These are phyloP conservation scores for Aphelenchoides bicaudatus DNA, from an alignment of 2,888 invertebrate species.

Conservation along the genomic window DNA sequence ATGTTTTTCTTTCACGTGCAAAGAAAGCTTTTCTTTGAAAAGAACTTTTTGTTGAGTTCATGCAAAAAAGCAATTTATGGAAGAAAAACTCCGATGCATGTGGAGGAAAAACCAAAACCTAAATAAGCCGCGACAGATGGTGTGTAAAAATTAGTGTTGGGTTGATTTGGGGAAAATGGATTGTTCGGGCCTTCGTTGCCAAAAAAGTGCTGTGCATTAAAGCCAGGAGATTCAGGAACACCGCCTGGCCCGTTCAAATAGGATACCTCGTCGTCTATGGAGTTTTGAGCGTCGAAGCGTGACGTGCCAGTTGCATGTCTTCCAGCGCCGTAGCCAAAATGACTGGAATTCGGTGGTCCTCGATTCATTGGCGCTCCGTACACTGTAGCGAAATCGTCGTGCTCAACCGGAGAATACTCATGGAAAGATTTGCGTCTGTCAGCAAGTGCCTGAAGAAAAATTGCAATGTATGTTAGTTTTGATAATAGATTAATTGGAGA, in stretches of 20 bases:
- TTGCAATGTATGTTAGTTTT: too few species aligned
- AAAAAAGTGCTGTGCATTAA: neutral
- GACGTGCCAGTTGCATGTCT: neutral
- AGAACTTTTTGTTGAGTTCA: too few species aligned
- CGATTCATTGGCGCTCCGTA: conserved; percentile 12
- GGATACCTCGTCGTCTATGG: conserved; percentile 10
- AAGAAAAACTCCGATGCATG: neutral
- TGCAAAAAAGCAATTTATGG: neutral
- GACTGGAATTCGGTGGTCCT: neutral
- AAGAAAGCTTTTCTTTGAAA: too few species aligned
- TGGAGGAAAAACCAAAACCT: neutral
- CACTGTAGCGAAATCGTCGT: conserved; percentile 33
- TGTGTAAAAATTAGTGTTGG: neutral
- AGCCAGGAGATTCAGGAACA: too few species aligned
- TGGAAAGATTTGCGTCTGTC: conserved; percentile 42
- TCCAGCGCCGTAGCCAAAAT: conserved; percentile 3
- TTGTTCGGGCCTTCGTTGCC: neutral
- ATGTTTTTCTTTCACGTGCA: too few species aligned
- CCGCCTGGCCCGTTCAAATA: neutral
- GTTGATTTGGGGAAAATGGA: too few species aligned
- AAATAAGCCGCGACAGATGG: conserved; percentile 5
- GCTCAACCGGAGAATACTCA: conserved; percentile 24
- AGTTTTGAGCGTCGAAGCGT: conserved; percentile 1
- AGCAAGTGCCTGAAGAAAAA: conserved; percentile 25
- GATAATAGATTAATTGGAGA: too few species aligned